Evolutionary conservation across 2,113 vertebrate species (phyloP).

Genomic region (Xiphophorus maculatus): DNA sequence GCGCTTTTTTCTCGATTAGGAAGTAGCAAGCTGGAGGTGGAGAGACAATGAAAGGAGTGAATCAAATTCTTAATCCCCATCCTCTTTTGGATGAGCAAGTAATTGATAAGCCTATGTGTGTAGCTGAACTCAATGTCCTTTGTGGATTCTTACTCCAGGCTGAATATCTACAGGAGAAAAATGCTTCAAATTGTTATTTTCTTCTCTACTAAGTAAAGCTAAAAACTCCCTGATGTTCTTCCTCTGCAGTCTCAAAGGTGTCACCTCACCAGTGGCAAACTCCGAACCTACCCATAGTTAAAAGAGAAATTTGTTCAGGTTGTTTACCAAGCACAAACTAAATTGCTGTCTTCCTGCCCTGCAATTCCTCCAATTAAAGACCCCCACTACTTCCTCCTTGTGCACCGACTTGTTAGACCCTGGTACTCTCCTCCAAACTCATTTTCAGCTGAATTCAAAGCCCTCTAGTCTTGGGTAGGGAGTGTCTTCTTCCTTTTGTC

Average conservation of each 20-base stretch:
- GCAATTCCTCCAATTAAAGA: slow-evolving; percentile 53
- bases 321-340: slow-evolving; percentile 34
- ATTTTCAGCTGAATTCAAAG: slow-evolving; percentile 39
- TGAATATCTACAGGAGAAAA: slow-evolving; percentile 65
- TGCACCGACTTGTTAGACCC: slow-evolving; percentile 24
- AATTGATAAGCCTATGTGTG: slow-evolving; percentile 37
- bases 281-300: slow-evolving; percentile 16
- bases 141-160: slow-evolving; percentile 41
- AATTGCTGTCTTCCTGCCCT: slow-evolving; percentile 26
- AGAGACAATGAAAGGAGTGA: slow-evolving; percentile 71
- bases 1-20: slow-evolving; percentile 60
- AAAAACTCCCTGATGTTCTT: not conserved
- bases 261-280: slow-evolving; percentile 21
- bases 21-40: slow-evolving; percentile 54
- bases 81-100: slow-evolving; percentile 58
- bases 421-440: slow-evolving; percentile 13
- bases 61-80: slow-evolving; percentile 72
- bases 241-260: slow-evolving; percentile 20
- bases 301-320: slow-evolving; percentile 4
- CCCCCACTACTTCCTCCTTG: slow-evolving; percentile 23
- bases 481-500: slow-evolving; percentile 47
- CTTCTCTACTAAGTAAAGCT: slow-evolving; percentile 36
- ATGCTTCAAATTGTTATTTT: slow-evolving; percentile 59
- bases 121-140: slow-evolving; percentile 34
- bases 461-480: slow-evolving; percentile 20